Base-by-base conservation (phyloP, 2,113 vertebrate species). In the Bujurquina vittata region DNA sequence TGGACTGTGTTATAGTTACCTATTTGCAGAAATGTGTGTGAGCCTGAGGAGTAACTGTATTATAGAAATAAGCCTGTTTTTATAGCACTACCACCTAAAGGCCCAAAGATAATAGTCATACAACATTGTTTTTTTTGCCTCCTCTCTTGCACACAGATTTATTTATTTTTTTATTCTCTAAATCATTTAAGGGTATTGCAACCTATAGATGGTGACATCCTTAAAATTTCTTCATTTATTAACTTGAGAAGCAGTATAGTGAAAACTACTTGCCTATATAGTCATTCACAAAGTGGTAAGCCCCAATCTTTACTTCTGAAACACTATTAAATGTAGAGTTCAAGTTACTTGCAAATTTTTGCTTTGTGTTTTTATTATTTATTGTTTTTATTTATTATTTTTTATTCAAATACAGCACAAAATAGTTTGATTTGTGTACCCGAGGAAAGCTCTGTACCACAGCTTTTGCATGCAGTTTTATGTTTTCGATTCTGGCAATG, bases 41-140 rank as follows among this genome's bases (percentile, higher is more conserved):
- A 26, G 63, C 14, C 40, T 0, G 0, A 46, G 37, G 37, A 26
- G 43, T 26, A 67, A 26, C n/a, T 46, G 43, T 15, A 46, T 5
- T 46, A 4, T 46, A 67, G 62, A 67, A 67, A 43, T 67, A 22
- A 67, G n/a, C n/a, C 37, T 5, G 62, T 65, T 65, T 65, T 10
- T 65, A 23, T 43, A 23, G 37, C n/a, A 37, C 33, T 61, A 33
- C 31, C 59, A 63, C 37, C 61, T 15, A 65, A 22, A n/a, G 2
- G 62, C 23, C 22, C 37, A 46, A 67, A 67, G n/a, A 67, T 67
- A 0, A 9, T 46, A 46, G 23, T 33, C 0, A 2, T n/a, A 40
- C 14, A 65, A 12, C 8, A 40, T 22, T 4, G 35, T 63, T 40
- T 40, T 40, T 15, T 40, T 20, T 11, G 8, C 3, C 1, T 40